Conservation (phyloP, 2,888 invertebrate genomes). For the Macrophya alboannulata region DNA sequence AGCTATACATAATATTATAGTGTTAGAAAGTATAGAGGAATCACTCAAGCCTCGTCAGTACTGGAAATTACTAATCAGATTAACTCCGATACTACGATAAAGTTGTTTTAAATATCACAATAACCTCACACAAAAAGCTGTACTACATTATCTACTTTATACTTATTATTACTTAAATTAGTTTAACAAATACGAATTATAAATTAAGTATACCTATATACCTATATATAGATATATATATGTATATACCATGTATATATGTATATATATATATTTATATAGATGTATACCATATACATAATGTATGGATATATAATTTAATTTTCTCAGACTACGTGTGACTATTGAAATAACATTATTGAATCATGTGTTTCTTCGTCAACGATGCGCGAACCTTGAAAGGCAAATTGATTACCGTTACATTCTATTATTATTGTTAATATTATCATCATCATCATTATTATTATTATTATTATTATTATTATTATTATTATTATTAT, state of each 20-base stretch:
- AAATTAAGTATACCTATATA: conserved; percentile 24
- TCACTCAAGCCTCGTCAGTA: conserved; percentile 73
- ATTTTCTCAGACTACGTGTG: conserved; percentile 36
- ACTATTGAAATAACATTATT: conserved; percentile 47
- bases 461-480: conserved; percentile 42
- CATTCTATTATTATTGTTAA: conserved; percentile 43
- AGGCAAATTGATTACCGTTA: conserved; percentile 51
- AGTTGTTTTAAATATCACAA: conserved; percentile 76
- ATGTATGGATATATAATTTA: conserved; percentile 15
- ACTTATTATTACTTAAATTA: conserved; percentile 43
- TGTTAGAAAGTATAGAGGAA: conserved; percentile 61
- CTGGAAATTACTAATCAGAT: conserved; percentile 64
- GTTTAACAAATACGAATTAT: conserved; percentile 47
- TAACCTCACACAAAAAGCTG: conserved; percentile 79
- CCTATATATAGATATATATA: background rate
- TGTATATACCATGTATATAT: background rate
- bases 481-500: conserved; percentile 37
- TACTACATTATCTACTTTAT: conserved; percentile 63
- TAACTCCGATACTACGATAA: conserved; percentile 57
- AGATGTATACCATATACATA: background rate
- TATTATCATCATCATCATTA: conserved; percentile 29
- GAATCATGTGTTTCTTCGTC: conserved; percentile 40
- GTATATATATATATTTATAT: background rate
- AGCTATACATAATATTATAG: conserved; percentile 51
- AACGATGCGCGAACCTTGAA: conserved; percentile 50